Percentiles rank a stretch among this genome's conserved stretches.
Evolutionary conservation across 1,140 invertebrate genomes (phyloP).

Genomic region (Phymastichus coffea): DNA sequence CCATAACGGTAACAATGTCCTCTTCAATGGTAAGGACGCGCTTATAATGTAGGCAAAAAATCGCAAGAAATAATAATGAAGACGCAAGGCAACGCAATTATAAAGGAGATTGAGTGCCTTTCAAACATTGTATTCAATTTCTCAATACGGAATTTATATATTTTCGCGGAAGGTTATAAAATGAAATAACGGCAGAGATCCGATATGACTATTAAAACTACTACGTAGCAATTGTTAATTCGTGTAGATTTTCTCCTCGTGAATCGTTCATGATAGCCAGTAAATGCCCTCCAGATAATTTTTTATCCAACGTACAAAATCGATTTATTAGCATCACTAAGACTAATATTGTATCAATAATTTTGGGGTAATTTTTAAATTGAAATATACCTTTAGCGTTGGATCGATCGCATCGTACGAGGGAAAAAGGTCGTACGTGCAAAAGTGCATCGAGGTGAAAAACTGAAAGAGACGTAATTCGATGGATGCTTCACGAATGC

Average conservation of each 20-base stretch:
- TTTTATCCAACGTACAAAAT: slow-evolving; percentile 11
- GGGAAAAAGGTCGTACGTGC: slow-evolving; percentile 2
- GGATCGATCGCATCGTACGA: too few relatives aligned
- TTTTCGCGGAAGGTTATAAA: slow-evolving; percentile 25
- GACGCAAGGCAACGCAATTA: slow-evolving; percentile 21
- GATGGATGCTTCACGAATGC: slow-evolving; percentile 17
- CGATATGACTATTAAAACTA: slow-evolving; percentile 11
- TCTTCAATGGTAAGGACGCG: slow-evolving; percentile 32
- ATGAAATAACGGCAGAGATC: not conserved
- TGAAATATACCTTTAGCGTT: too few relatives aligned
- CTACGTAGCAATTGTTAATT: slow-evolving; percentile 21
- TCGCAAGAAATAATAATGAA: slow-evolving; percentile 19
- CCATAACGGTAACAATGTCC: slow-evolving; percentile 31
- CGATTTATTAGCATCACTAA: too few relatives aligned
- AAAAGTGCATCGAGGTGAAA: not conserved
- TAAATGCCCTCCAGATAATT: slow-evolving; percentile 1
- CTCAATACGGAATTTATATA: slow-evolving; percentile 28
- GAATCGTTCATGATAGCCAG: slow-evolving; percentile 3
- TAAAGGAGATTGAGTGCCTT: slow-evolving; percentile 31
- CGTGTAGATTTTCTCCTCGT: slow-evolving; percentile 26
- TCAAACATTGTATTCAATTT: slow-evolving; percentile 29
- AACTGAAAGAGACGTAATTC: slow-evolving; percentile 4
- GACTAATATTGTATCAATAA: too few relatives aligned
- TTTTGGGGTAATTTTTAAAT: too few relatives aligned
- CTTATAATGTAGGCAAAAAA: slow-evolving; percentile 23